Percentiles rank a stretch among this genome's conserved stretches.
These are phyloP conservation scores for Sarcophaga bullata DNA, from an alignment of 1,140 invertebrate genomes.

Conservation along the genomic window DNA sequence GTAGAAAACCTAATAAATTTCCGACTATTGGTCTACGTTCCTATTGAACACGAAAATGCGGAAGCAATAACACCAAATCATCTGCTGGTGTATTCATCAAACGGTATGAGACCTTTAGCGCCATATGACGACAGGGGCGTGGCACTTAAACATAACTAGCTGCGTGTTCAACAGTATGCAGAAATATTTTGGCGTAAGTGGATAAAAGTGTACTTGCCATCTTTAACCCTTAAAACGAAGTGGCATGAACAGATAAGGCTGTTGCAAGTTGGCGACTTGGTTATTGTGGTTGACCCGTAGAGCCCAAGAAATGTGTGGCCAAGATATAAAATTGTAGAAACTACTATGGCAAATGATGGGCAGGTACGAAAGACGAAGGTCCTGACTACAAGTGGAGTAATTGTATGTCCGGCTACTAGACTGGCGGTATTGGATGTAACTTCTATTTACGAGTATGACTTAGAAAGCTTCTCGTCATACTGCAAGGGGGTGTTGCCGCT, in stretches of 20 bases:
- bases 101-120: background rate
- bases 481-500: background rate
- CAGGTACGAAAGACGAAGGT: background rate
- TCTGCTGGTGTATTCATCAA: background rate
- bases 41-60: background rate
- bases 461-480: too few species aligned
- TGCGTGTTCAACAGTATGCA: background rate
- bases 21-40: background rate
- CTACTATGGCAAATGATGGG: background rate
- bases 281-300: constrained; percentile 45
- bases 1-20: constrained; percentile 36
- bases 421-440: background rate
- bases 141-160: constrained; percentile 5
- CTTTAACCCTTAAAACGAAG: background rate
- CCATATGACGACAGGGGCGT: background rate
- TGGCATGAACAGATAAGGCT: background rate
- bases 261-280: constrained; percentile 12
- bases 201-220: too few species aligned
- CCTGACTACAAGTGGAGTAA: background rate
- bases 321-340: background rate
- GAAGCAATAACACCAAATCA: constrained; percentile 15
- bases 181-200: too few species aligned
- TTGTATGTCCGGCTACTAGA: background rate
- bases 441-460: background rate
- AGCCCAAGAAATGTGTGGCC: constrained; percentile 20